Evolutionary conservation across 2,113 vertebrate species (phyloP).

Genomic region (Dermatemys mawii): DNA sequence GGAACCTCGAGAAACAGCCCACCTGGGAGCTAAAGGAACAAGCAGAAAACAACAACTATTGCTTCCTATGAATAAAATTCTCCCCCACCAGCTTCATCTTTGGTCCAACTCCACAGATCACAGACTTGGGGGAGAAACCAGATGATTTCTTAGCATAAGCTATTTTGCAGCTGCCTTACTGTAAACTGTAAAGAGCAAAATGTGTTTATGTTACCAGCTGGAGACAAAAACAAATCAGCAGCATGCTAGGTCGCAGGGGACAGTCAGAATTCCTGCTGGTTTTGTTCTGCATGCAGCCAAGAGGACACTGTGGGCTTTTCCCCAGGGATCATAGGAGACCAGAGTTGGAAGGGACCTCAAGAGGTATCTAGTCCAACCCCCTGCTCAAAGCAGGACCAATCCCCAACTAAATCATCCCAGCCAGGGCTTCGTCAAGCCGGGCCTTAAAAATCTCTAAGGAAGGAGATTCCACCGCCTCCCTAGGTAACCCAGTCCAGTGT

Average conservation of each 20-base stretch:
- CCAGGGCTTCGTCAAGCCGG: too few species aligned
- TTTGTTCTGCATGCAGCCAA: background rate
- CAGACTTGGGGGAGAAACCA: accelerated
- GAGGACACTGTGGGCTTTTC: accelerated
- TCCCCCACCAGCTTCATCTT: background rate
- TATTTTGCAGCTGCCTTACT: background rate
- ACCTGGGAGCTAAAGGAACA: background rate
- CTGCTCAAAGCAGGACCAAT: too few species aligned
- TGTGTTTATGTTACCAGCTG: background rate
- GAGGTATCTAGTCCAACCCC: too few species aligned
- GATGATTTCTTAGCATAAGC: background rate
- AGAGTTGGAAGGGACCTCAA: too few species aligned
- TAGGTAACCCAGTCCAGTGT: too few species aligned
- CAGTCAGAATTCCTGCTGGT: background rate
- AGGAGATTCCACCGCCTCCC: too few species aligned
- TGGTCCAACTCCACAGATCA: background rate
- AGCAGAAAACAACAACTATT: conserved; percentile 20
- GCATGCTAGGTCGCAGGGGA: background rate
- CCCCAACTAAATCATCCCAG: too few species aligned
- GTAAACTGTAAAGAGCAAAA: background rate
- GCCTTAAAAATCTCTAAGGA: too few species aligned
- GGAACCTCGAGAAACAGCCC: background rate
- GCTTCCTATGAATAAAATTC: background rate
- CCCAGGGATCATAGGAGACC: accelerated
- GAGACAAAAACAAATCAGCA: background rate